Evolutionary conservation across 2,113 vertebrate species (phyloP), one percentile per base, ranked within the genome.

Genomic region (Hirundichthys speculiger): DNA sequence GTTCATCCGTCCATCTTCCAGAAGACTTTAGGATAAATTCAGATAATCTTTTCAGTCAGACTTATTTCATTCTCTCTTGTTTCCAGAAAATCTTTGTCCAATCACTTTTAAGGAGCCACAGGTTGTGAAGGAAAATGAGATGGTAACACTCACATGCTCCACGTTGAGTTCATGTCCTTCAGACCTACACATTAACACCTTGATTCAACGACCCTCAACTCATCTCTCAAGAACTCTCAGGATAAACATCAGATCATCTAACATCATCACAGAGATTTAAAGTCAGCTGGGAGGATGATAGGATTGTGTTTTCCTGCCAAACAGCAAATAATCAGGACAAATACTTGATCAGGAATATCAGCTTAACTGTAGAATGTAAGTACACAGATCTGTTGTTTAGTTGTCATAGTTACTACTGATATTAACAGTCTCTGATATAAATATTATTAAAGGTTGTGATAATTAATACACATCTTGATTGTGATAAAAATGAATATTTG

Each of bases 51-150:
- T n/a, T n/a, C n/a, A n/a, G n/a, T n/a, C n/a, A n/a, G n/a, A n/a
- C n/a, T n/a, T n/a, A n/a, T n/a, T n/a, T n/a, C n/a, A n/a, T n/a
- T n/a, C n/a, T n/a, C n/a, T 52, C 14, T 2, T 47, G 8, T 65
- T 81, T 78, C 20, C 64, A 92, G 91, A 74, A 2, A 91, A 92
- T 45, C 68, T 24, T 24, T 92, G 91, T 48, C 79, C 16, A 0
- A 53, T 92, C 49, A 62, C 56, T 2, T 76, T 90, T 65, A 3
- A 62, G 2, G 13, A 34, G 18, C 41, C 34, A 11, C 2, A 27
- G 11, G 0, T 3, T 0, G n/a, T 79, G 3, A 47, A 4, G 0
- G 80, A 81, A 12, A 10, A 0, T 19, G 7, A 2, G 0, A 5
- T 0, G 0, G 20, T 88, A 13, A 77, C 3, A 0, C 20, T 91